Evolutionary conservation across 2,113 vertebrate species (phyloP), one percentile per base, ranked within the genome.

Genomic region (Psilopsiagon aurifrons): DNA sequence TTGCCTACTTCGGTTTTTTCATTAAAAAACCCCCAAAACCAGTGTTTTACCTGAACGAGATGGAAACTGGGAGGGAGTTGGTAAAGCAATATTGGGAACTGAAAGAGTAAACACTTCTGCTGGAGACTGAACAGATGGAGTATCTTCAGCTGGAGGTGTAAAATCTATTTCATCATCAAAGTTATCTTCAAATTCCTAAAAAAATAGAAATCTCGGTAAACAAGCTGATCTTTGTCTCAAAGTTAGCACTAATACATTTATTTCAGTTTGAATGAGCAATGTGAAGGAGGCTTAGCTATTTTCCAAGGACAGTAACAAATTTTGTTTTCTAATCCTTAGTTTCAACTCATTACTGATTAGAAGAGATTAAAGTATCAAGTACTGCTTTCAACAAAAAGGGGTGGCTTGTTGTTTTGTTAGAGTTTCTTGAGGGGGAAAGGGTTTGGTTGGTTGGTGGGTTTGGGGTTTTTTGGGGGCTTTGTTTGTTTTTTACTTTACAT

Each of bases 121-220:
- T 33, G 99, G 99, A 71, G 99, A 99, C 94, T 99, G 99, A 94
- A 99, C 98, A 73, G 99, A 99, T 5, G 99, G 99, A 6, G 99
- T 99, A 95, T 99, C 99, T 98, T 99, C 99, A 82, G 99, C 99
- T 47, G 99, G 99, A 55, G 99, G 99, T 39, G 99, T 99, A 97
- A 99, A 99, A 97, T 99, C 99, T 86, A 99, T 98, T 95, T 99
- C 99, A 97, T 99, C 99, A 39, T 99, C 99, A 97, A 99, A 99
- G 96, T 99, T 99, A 98, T 99, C 99, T 97, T 99, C 99, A 97
- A 99, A 99, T 94, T 99, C 99, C 99, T 99, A 93, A 94, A 96
- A 96, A 64, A 67, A 75, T 75, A 64, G 24, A 29, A 62, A 20
- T 5, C 28, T 69, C 11, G 22, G 44, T 95, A 71, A 92, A 79